Percentiles rank a stretch among this genome's conserved stretches.
phyloP scores from a whole-genome alignment of 2,888 invertebrate species.

The Hirtodrosophila duncani region DNA sequence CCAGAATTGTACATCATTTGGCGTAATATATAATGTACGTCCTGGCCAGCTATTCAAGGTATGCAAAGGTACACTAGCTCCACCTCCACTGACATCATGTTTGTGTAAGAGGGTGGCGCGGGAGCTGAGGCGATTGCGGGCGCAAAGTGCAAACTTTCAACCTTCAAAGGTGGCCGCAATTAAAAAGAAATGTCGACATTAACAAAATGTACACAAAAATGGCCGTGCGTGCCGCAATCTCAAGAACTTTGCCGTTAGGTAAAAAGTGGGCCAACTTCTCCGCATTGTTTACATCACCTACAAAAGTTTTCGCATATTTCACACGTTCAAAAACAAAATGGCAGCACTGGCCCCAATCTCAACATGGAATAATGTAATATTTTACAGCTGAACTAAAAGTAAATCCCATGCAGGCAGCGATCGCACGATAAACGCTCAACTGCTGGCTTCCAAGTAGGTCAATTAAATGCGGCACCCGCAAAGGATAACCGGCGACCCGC shows the following conservation, averaged over 20 bases:
- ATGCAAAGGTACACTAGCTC: conserved; percentile 2
- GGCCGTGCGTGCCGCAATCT: conserved; percentile 52
- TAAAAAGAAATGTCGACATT: conserved; percentile 21
- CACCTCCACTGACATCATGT: conserved; percentile 34
- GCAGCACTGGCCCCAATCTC: conserved; percentile 56
- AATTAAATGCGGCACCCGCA: conserved; percentile 57
- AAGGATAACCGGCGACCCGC: conserved; percentile 14
- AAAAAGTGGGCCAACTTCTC: conserved; percentile 51
- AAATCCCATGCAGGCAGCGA: conserved; percentile 41
- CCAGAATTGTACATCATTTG: conserved; percentile 1
- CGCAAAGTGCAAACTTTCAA: conserved; percentile 38
- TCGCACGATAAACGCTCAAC: conserved; percentile 44
- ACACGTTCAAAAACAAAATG: conserved; percentile 53
- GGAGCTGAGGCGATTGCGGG: no score
- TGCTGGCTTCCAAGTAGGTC: conserved; percentile 50
- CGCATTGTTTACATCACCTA: conserved; percentile 50
- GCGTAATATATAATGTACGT: neutral
- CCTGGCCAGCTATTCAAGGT: no score
- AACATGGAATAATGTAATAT: conserved; percentile 63
- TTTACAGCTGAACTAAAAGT: conserved; percentile 51
- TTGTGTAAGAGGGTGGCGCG: no score
- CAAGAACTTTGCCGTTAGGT: conserved; percentile 33
- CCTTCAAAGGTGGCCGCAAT: conserved; percentile 48
- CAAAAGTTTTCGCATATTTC: conserved; percentile 46
- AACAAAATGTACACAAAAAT: conserved; percentile 1